Conservation (phyloP, 64 coral and sea anemone genomes). For the Orbicella faveolata region DNA sequence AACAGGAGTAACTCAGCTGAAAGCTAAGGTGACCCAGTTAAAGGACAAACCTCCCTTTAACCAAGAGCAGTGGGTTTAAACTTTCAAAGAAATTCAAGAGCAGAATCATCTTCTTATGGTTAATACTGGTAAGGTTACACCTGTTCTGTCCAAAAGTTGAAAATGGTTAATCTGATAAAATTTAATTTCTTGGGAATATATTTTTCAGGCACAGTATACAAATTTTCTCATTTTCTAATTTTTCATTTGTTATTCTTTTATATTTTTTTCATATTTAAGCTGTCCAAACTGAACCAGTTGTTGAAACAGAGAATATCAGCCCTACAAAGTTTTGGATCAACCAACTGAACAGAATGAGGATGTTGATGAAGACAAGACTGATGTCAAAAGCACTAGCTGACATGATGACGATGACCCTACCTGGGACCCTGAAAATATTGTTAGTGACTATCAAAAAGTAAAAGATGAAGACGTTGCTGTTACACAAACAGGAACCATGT, state of each 20-base stretch:
- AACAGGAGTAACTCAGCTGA: too few species aligned
- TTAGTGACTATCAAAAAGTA: not conserved
- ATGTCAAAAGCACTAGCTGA: not conserved
- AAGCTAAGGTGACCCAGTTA: too few species aligned
- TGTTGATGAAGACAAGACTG: not conserved
- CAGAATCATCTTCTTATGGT: too few species aligned
- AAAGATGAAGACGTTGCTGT: not conserved
- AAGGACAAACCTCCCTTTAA: too few species aligned
- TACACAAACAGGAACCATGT: not conserved
- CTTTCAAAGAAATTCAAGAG: too few species aligned
- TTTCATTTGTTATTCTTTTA: too few species aligned
- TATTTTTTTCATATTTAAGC: not conserved
- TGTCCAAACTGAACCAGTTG: not conserved
- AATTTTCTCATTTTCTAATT: not conserved
- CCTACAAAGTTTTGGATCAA: not conserved
- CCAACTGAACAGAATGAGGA: not conserved
- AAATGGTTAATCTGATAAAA: too few species aligned
- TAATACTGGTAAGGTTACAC: too few species aligned
- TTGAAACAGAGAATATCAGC: not conserved
- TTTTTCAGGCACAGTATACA: too few species aligned
- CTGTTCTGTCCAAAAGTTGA: too few species aligned
- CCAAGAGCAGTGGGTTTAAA: too few species aligned
- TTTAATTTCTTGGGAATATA: too few species aligned
- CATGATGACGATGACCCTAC: not conserved
- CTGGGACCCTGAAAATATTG: not conserved